Evolutionary conservation across 2,113 vertebrate species (phyloP), one percentile per base, ranked within the genome.

Genomic region (Pygoscelis adeliae): DNA sequence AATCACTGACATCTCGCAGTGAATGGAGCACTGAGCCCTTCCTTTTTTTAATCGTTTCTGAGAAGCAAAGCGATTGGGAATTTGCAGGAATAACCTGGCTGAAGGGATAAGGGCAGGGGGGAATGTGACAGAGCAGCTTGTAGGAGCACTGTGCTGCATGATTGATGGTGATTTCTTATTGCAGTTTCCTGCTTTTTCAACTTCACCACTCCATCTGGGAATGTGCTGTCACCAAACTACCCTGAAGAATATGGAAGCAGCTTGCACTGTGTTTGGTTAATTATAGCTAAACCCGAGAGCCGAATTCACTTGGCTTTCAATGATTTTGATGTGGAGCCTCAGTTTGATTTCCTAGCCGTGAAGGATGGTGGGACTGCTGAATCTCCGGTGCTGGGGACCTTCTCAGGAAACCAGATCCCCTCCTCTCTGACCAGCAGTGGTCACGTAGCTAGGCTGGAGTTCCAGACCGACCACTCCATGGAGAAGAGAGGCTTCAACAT

Each of bases 121-220:
- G 17, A 23, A 10, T 4, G 0, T 2, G 50, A 3, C 26, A 14
- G 50, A 40, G 67, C 87, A 66, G 40, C 26, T 44, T 15, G 42
- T 4, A 2, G 71, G 62, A 83, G 34, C 77, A 1, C 19, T 0
- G 7, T 40, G 84, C 80, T 52, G 58, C 13, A 0, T n/a, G 82
- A 72, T 52, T 96, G 88, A 96, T 53, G 83, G 71, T 30, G 69
- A 4, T 95, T 79, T 98, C 92, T 98, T 27, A 3, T 98, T 98
- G 83, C 98, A 99, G 98, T 99, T 96, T 99, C 99, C 94, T 99
- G 99, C 97, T 99, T 99, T 98, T 99, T 99, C 98, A 99, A 99
- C 98, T 99, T 99, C 97, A 99, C 99, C 93, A 99, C 99, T 89
- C 99, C 99, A 0, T 99, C 99, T 7, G 99, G 99, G 47, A 98